These are phyloP conservation scores for Capitulum mitella DNA, from an alignment of 2,888 invertebrate genomes.

Conservation along the genomic window DNA sequence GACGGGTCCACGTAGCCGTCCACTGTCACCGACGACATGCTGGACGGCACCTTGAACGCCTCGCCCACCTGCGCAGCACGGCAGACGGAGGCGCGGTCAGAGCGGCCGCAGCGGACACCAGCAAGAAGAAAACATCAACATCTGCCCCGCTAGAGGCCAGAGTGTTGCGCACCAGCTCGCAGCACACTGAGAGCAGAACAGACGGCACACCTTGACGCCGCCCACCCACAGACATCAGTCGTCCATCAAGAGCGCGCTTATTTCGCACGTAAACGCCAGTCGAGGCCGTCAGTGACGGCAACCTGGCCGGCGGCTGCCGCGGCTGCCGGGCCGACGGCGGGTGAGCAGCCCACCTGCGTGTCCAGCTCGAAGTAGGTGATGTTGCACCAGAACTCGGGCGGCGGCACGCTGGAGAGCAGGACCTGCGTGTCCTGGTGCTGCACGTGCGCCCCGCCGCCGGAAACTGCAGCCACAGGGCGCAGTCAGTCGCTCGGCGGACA, in stretches of 20 bases:
- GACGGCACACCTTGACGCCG: no score
- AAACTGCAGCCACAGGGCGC: neutral
- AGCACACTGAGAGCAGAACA: no score
- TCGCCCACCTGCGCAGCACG: slow-evolving; percentile 50
- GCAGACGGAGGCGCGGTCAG: no score
- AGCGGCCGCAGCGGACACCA: no score
- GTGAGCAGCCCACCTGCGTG: slow-evolving; percentile 92
- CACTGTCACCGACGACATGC: slow-evolving; percentile 84
- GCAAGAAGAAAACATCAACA: no score
- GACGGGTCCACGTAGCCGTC: slow-evolving; percentile 98
- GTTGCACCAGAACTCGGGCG: slow-evolving; percentile 98
- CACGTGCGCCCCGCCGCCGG: neutral
- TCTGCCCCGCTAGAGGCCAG: no score
- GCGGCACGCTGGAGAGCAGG: slow-evolving; percentile 49
- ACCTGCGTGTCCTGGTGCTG: slow-evolving; percentile 12
- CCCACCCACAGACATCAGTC: no score
- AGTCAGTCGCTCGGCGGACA: no score
- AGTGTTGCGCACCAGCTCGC: no score
- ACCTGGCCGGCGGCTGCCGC: neutral
- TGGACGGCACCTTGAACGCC: slow-evolving; percentile 53
- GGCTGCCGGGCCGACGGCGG: neutral
- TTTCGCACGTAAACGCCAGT: no score
- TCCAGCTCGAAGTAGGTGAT: slow-evolving; percentile 98
- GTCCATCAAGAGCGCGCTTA: no score
- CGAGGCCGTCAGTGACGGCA: no score